These are phyloP conservation scores for Drosophila bocqueti DNA, from an alignment of 1,140 invertebrate species.

Conservation along the genomic window DNA sequence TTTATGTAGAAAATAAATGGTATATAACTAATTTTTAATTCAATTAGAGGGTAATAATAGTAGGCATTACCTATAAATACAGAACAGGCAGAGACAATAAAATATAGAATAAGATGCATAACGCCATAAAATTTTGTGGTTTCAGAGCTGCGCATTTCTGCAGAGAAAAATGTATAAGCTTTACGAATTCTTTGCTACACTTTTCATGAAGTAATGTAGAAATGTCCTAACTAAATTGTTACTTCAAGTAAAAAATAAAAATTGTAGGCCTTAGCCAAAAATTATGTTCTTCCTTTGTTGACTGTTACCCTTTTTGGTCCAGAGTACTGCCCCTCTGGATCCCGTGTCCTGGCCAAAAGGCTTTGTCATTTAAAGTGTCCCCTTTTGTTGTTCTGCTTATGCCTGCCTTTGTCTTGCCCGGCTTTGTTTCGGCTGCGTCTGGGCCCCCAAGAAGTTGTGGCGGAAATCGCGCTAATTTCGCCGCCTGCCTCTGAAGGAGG, in stretches of 20 bases:
- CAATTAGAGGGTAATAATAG: too few relatives aligned
- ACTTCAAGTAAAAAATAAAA: background rate
- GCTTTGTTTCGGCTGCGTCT: slow-evolving; percentile 7
- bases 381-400: slow-evolving; percentile 2
- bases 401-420: background rate
- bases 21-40: too few relatives aligned
- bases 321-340: background rate
- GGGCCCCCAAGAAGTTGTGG: slow-evolving; percentile 42
- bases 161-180: too few relatives aligned
- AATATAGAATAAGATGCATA: too few relatives aligned
- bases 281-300: background rate
- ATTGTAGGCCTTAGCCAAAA: background rate
- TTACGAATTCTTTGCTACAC: too few relatives aligned
- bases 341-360: background rate
- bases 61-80: too few relatives aligned
- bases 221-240: background rate
- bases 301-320: background rate
- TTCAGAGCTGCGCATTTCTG: too few relatives aligned
- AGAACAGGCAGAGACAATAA: too few relatives aligned
- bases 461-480: slow-evolving; percentile 75
- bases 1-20: too few relatives aligned
- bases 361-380: background rate
- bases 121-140: too few relatives aligned
- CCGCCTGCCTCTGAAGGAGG: slow-evolving; percentile 36
- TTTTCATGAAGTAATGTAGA: background rate